These are phyloP conservation scores for Aplochiton taeniatus DNA, from an alignment of 2,797 vertebrate genomes.

Conservation along the genomic window DNA sequence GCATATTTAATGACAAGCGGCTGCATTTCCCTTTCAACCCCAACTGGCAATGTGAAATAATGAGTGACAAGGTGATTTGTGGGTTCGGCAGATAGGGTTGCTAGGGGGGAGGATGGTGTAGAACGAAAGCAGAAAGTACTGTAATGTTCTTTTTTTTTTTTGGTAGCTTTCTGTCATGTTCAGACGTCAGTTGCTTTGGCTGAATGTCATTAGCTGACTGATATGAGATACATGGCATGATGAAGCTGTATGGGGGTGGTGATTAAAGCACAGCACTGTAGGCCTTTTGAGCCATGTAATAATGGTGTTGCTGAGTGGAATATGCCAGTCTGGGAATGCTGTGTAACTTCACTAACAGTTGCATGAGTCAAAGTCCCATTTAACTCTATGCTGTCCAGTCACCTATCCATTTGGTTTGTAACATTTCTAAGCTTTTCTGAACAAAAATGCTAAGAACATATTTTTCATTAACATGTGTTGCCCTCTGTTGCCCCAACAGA, in stretches of 20 bases:
- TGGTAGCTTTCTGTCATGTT: slow-evolving; percentile 17
- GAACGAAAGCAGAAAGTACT: background rate
- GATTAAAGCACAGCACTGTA: background rate
- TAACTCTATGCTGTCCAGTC: too few relatives aligned
- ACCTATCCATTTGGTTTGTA: too few relatives aligned
- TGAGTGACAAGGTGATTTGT: slow-evolving; percentile 37
- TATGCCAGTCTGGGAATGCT: too few relatives aligned
- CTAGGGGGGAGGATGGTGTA: too few relatives aligned
- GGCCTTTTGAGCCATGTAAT: too few relatives aligned
- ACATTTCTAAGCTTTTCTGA: too few relatives aligned
- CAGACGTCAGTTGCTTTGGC: background rate
- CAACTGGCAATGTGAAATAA: slow-evolving; percentile 18
- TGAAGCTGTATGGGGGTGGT: background rate
- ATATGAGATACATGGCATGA: background rate
- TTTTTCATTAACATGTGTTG: too few relatives aligned
- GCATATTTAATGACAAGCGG: slow-evolving; percentile 46
- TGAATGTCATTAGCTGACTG: slow-evolving; percentile 12
- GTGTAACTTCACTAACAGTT: too few relatives aligned
- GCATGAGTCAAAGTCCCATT: too few relatives aligned
- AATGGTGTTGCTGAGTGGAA: too few relatives aligned
- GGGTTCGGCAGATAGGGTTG: slow-evolving; percentile 1
- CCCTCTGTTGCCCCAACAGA: slow-evolving; percentile 57
- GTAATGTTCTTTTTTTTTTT: slow-evolving; percentile 15
- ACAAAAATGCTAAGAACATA: too few relatives aligned
- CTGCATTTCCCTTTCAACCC: background rate